Base-by-base conservation (phyloP, 2,888 invertebrate genomes). In the Agrypnus murinus region DNA sequence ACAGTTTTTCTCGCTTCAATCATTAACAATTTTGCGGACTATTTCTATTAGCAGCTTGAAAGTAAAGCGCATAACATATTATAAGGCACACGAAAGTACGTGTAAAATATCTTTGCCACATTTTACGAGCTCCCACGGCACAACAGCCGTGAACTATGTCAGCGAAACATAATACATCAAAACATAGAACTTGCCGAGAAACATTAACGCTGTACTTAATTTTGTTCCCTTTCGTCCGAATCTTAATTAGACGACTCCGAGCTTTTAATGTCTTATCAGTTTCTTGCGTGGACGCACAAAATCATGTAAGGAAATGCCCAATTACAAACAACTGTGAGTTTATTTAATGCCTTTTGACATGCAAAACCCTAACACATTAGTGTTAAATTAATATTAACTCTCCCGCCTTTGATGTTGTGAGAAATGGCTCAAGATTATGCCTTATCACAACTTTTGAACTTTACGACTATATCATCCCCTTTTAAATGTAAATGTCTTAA, bases 131-230 rank as follows among this genome's bases (percentile, higher is more conserved):
- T 53, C 53, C 62, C 60, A 53, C 25, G 43, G 50, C 55, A 40
- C 59, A 62, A 53, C 62, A 67, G 62, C 38, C 55, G 36, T 67
- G 48, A 67, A 62, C 62, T 48, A 36, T 62, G 48, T 14, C 38
- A 25, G 48, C 17, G 36, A 71, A 74, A 71, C 71, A 71, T 71
- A 71, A 73, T 71, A 73, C 74, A 48, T 62, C 62, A 62, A 60
- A 60, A 60, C 60, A 46, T 9, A 25, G 46, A 46, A 62, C 43
- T 59, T 48, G 48, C 46, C 38, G 19, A 34, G 64, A 64, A 64
- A 55, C 64, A 64, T 55, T 53, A 53, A 55, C 53, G 25, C 25
- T 19, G 55, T 17, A 36, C 25, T 64, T 64, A 55, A 64, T 55
- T 64, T 55, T 64, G 40, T 14, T 32, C 55, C 64, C 43, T 64